Evolutionary conservation across 2,888 invertebrate species (phyloP).

Genomic region (Chloromyia formosa): DNA sequence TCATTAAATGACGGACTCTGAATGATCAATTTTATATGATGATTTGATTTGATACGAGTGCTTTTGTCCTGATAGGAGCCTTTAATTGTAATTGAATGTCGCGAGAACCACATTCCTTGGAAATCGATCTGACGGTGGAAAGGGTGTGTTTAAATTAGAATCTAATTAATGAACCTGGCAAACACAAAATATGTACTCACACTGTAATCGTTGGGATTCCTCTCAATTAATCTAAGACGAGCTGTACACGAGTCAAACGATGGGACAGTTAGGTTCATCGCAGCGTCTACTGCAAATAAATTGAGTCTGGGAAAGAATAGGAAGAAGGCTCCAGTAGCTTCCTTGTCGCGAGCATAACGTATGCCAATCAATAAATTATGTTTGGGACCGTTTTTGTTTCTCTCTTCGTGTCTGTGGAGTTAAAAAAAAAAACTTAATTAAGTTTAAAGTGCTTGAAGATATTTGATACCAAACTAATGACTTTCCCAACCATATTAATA

Average conservation of each 20-base stretch:
- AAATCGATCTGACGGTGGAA: slow-evolving; percentile 70
- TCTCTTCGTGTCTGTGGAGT: slow-evolving; percentile 59
- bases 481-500: no score
- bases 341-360: slow-evolving; percentile 70
- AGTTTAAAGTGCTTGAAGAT: no score
- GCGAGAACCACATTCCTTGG: slow-evolving; percentile 82
- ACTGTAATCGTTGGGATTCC: slow-evolving; percentile 73
- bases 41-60: slow-evolving; percentile 70
- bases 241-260: slow-evolving; percentile 76
- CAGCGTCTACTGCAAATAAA: slow-evolving; percentile 74
- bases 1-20: slow-evolving; percentile 79
- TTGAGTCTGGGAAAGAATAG: slow-evolving; percentile 73
- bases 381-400: slow-evolving; percentile 66
- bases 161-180: neutral
- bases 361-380: slow-evolving; percentile 67
- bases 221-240: slow-evolving; percentile 73
- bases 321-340: slow-evolving; percentile 68
- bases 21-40: slow-evolving; percentile 74
- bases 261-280: slow-evolving; percentile 78
- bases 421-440: slow-evolving; percentile 13
- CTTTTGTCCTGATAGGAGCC: slow-evolving; percentile 82
- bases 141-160: neutral
- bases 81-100: slow-evolving; percentile 69
- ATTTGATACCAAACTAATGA: no score
- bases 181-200: slow-evolving; percentile 63